These are phyloP conservation scores for Lysandra coridon DNA, from an alignment of 2,888 invertebrate species.

Conservation along the genomic window DNA sequence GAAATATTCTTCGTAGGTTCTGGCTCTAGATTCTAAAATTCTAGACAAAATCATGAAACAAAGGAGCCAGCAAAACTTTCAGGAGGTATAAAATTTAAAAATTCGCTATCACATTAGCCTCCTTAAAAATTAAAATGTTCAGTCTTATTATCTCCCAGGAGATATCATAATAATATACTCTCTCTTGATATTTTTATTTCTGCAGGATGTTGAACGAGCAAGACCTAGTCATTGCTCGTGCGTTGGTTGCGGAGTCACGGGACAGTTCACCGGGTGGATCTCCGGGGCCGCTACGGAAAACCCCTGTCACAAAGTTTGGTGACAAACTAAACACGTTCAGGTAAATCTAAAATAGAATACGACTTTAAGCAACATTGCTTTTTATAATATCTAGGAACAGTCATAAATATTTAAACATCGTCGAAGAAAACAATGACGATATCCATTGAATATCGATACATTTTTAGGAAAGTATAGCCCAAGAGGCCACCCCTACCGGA, in stretches of 20 bases:
- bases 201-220: slow-evolving; percentile 84
- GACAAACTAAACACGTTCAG: slow-evolving; percentile 86
- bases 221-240: slow-evolving; percentile 86
- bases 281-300: slow-evolving; percentile 82
- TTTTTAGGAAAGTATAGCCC: background rate
- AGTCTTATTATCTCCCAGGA: no score
- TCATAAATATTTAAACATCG: background rate
- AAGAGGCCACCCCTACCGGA: background rate
- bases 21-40: no score
- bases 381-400: background rate
- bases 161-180: no score
- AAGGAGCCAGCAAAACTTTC: no score
- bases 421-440: background rate
- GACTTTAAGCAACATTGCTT: background rate
- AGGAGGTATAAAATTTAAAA: no score
- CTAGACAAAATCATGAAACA: no score
- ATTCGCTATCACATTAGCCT: no score
- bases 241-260: slow-evolving; percentile 82
- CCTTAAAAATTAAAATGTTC: no score
- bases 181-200: slow-evolving; percentile 6
- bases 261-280: slow-evolving; percentile 81
- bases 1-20: no score
- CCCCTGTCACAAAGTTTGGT: slow-evolving; percentile 80
- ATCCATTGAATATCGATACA: background rate
- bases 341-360: slow-evolving; percentile 55